Evolutionary conservation across 64 coral and sea anemone species (phyloP), one percentile per base, ranked within the genome.

Genomic region (Trachythela sp.): DNA sequence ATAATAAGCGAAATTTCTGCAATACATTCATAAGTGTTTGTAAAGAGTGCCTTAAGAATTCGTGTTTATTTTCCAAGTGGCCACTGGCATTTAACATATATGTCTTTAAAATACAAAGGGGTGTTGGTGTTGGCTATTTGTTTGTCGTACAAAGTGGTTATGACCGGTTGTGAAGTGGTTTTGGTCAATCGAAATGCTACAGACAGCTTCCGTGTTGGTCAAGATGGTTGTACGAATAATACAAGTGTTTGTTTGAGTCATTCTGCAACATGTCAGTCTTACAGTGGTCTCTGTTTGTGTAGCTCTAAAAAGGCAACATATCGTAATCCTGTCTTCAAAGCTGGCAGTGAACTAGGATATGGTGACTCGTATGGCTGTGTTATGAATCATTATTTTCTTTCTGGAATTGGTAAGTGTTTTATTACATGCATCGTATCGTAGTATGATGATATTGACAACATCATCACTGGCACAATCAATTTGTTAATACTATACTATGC

Each of bases 161-260:
- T 4, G 20, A 64, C 56, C 2, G 13, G 15, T 80, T 80, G 75
- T 80, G 27, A 80, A 80, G 75, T 80, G 75, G 30, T 30, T 80
- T 80, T 35, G 33, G 75, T 80, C 13, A 80, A 35, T 35, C 31
- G 75, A 35, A 80, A 80, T 80, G 34, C 35, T 35, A 80, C 75
- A 80, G 75, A 80, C 75, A 80, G 75, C 75, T 80, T 80, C 75
- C 75, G 75, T 80, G 75, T 80, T 80, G 75, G 75, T 3, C 4
- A 80, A 80, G 34, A 37, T 80, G 75, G 75, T 14, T 80, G 75
- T 80, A 80, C 8, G 18, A 39, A 39, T 35, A 36, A 80, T 80
- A 10, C 75, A 36, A 80, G 75, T 80, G 17, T 80, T 80, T 80
- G 75, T 80, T 9, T 29, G 10, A 80, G 0, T 36, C n/a, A n/a